Evolutionary conservation across 2,797 vertebrate genomes (phyloP), one percentile per base, ranked within the genome.

Genomic region (Aldrovandia affinis): DNA sequence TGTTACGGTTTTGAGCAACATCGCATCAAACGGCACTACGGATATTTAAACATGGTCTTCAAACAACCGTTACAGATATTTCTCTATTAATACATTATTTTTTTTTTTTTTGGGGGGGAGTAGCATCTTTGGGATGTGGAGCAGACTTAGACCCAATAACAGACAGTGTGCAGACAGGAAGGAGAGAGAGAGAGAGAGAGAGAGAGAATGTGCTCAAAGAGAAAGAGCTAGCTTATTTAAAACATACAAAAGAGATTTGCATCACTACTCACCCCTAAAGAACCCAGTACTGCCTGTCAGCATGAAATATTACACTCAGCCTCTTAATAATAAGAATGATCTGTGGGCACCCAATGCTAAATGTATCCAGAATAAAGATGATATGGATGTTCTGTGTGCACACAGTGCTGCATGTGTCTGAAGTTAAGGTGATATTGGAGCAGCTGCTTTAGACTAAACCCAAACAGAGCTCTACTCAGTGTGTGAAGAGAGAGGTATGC

Each of bases 181-280:
- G 85, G 88, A 86, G 89, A 90, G 84, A 85, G 88, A 88, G 87
- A 81, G 65, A 88, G 92, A 85, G 89, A 90, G 91, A 90, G 92
- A 94, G 92, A 68, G 39, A 85, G 82, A 88, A 89, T 82, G 90
- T 87, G 85, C 86, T 73, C 1, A 86, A n/a, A 91, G 89, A 85
- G 84, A 88, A 88, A 81, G 85, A 85, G 82, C 87, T 84, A 89
- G 85, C 88, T 91, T 92, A 89, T 93, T 91, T 91, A 90, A 90
- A 92, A 88, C 83, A 63, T 80, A 85, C 86, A 73, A 77, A 86
- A 84, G 73, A 84, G 87, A 85, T 86, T 87, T 65, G 84, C 86
- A 83, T 85, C 78, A 80, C 82, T 88, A 82, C 30, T 85, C 88
- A 86, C 87, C 88, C 85, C 47, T 78, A 82, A 57, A 78, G 83